Percentiles rank a stretch among this genome's conserved stretches.
phyloP scores from a whole-genome alignment of 2,797 vertebrate genomes.

The Anisognathus igniventris region DNA sequence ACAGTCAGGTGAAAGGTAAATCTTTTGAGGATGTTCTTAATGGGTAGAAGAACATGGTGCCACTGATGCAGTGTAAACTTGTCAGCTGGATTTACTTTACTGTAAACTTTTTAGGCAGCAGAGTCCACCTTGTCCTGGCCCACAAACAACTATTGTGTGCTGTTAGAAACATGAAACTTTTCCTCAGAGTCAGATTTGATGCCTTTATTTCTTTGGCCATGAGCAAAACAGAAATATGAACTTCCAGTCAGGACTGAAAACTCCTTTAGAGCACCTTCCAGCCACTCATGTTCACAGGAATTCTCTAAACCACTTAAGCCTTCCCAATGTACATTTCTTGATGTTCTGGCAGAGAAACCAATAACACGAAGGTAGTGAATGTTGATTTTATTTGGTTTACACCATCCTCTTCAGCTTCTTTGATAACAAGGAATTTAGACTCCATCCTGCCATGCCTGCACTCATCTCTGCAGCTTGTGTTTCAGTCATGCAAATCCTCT shows the following conservation, averaged over 20 bases:
- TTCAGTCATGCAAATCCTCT: neutral
- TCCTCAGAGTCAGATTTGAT: neutral
- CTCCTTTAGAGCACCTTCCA: neutral
- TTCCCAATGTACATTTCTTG: neutral
- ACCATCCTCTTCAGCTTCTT: neutral
- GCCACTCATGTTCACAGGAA: neutral
- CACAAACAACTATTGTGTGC: neutral
- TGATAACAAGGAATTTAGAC: neutral
- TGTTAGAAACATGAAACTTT: neutral
- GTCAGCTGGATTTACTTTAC: neutral
- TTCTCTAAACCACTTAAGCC: neutral
- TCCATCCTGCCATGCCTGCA: neutral
- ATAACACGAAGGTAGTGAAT: neutral
- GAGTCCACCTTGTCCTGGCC: neutral
- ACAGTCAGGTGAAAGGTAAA: neutral
- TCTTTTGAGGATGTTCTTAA: neutral
- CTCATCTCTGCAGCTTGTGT: neutral
- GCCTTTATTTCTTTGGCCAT: neutral
- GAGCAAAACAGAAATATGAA: neutral
- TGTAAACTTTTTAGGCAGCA: neutral
- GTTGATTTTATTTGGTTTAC: neutral
- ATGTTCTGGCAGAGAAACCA: neutral
- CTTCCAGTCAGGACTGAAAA: neutral
- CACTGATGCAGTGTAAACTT: neutral
- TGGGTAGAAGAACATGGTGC: neutral